A percentile compares a stretch with the other conserved stretches of the same genome.
Conservation (phyloP, 2,797 vertebrate genomes). For the Fistularia commersonii region DNA sequence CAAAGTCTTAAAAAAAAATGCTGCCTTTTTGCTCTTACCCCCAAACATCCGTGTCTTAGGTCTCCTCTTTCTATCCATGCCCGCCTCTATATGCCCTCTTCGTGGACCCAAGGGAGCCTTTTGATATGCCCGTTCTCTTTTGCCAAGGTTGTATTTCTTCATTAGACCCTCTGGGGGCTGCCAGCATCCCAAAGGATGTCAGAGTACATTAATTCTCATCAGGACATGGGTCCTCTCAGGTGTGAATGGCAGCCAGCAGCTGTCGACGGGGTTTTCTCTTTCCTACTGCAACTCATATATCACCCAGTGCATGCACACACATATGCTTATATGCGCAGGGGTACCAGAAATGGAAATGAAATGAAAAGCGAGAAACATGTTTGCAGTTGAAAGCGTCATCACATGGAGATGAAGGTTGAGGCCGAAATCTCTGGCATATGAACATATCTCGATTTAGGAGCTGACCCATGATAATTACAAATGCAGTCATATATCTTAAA, state of each 20-base stretch:
- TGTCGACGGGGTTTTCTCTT: slow-evolving; percentile 84
- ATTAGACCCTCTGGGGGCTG: slow-evolving; percentile 81
- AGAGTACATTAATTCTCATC: slow-evolving; percentile 93
- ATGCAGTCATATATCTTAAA: slow-evolving; percentile 74
- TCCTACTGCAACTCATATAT: slow-evolving; percentile 82
- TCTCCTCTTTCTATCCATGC: slow-evolving; percentile 55
- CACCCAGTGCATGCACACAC: slow-evolving; percentile 69
- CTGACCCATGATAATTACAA: slow-evolving; percentile 74
- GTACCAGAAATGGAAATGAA: slow-evolving; percentile 26
- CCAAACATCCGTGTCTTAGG: slow-evolving; percentile 51
- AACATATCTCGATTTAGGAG: slow-evolving; percentile 69
- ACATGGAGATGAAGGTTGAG: slow-evolving; percentile 58
- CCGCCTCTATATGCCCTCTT: slow-evolving; percentile 60
- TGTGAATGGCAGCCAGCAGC: slow-evolving; percentile 90
- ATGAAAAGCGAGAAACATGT: slow-evolving; percentile 35
- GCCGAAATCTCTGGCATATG: slow-evolving; percentile 64
- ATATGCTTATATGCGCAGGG: slow-evolving; percentile 6
- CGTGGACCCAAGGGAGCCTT: slow-evolving; percentile 61
- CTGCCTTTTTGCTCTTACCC: slow-evolving; percentile 30
- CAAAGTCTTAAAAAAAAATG: slow-evolving; percentile 23
- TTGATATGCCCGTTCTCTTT: slow-evolving; percentile 62
- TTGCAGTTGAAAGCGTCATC: slow-evolving; percentile 54
- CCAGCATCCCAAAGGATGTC: slow-evolving; percentile 85
- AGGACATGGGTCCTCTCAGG: slow-evolving; percentile 85
- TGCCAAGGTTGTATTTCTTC: slow-evolving; percentile 83